A percentile compares a stretch with the other conserved stretches of the same genome.
Conservation (phyloP, 30 jellyfish, hydroid and myxozoan genomes). For the Pelagia noctiluca region DNA sequence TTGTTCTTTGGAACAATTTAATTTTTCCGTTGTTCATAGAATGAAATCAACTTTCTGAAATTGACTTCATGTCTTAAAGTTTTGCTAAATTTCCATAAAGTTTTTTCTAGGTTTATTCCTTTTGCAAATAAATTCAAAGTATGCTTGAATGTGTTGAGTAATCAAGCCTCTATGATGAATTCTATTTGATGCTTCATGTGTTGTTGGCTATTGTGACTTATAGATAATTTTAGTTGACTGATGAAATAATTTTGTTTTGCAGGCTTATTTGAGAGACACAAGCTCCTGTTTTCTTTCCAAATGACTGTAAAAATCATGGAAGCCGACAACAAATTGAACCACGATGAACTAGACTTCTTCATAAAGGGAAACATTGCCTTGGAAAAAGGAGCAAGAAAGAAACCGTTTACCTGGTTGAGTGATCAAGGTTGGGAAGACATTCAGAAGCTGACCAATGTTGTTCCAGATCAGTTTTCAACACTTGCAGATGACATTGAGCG, state of each 20-base stretch:
- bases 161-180: no score
- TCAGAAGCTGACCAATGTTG: conserved; percentile 69
- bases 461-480: conserved; percentile 73
- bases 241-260: background rate
- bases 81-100: no score
- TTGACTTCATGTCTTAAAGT: no score
- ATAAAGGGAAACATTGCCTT: conserved; percentile 96
- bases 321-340: conserved; percentile 85
- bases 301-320: conserved; percentile 94
- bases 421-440: conserved; percentile 99
- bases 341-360: conserved; percentile 96
- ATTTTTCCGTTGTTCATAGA: no score
- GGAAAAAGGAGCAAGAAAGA: conserved; percentile 88
- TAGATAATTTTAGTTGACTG: background rate
- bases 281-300: conserved; percentile 94
- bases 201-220: no score
- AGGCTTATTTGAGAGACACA: conserved; percentile 97
- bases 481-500: conserved; percentile 85
- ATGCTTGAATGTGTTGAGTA: no score
- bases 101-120: no score
- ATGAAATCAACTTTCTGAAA: no score
- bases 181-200: no score
- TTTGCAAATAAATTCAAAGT: no score
- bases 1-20: no score
- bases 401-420: conserved; percentile 87